Conservation (phyloP, 2,113 vertebrate genomes). For the Oplegnathus fasciatus region DNA sequence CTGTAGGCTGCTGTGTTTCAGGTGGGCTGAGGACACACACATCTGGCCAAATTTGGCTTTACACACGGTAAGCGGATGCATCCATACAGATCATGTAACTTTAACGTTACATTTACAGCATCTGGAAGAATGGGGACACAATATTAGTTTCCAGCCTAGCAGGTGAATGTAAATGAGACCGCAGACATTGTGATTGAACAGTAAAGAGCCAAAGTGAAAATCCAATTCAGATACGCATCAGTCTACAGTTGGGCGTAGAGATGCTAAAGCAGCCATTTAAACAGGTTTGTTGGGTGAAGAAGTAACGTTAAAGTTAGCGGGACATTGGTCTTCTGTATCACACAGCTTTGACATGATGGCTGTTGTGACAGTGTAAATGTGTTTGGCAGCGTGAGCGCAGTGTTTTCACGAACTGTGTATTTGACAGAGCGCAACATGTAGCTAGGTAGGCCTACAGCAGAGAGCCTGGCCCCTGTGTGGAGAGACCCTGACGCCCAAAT, state of each 20-base stretch:
- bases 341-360: background rate
- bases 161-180: background rate
- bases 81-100: background rate
- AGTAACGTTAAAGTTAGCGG: background rate
- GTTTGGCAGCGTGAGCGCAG: background rate
- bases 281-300: background rate
- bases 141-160: background rate
- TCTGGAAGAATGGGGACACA: slow-evolving; percentile 17
- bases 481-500: background rate
- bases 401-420: slow-evolving; percentile 12
- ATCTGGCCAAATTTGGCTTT: background rate
- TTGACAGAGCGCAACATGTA: slow-evolving; percentile 77
- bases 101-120: slow-evolving; percentile 31
- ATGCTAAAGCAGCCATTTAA: slow-evolving; percentile 29
- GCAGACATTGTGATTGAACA: background rate
- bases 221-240: background rate
- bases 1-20: background rate
- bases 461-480: background rate
- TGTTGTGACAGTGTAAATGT: background rate
- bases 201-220: background rate
- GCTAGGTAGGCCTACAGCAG: slow-evolving; percentile 48
- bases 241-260: background rate
- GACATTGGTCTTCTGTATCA: background rate
- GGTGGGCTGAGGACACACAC: background rate
- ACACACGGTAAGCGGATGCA: slow-evolving; percentile 32